Evolutionary conservation across 2,113 vertebrate genomes (phyloP), one percentile per base, ranked within the genome.

Genomic region (Otocyon megalotis): DNA sequence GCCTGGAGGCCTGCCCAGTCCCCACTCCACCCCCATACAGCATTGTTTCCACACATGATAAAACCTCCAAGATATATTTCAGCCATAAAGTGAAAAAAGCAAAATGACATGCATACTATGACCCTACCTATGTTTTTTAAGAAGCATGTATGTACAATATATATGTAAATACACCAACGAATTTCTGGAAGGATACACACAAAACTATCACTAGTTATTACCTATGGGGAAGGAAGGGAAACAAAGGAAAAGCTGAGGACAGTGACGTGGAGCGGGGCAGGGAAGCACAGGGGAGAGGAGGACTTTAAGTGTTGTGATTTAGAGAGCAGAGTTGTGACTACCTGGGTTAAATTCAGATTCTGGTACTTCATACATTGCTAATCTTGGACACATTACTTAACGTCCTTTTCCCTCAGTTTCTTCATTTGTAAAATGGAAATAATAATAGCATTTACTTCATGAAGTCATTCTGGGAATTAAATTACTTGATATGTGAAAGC

Each of bases 1-100:
- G 97, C 91, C 94, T 83, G 94, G 96, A 95, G 97, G 95, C 97
- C 93, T 96, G 89, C 58, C 65, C 32, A 69, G 67, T n/a, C 67
- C 67, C 67, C 67, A n/a, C 67, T n/a, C 67, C 16, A 69, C 32
- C 67, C 32, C 32, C 67, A n/a, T n/a, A 69, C n/a, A 69, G 67
- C 32, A 69, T n/a, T 69, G 67, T 69, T 69, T n/a, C n/a, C 67
- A n/a, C 30, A 63, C 26, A 63, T 24, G 32, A n/a, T 19, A 19
- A n/a, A n/a, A 67, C 65, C 67, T 69, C 67, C 67, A 69, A n/a
- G 3, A 69, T 81, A 69, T 56, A 76, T 53, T 67, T 89, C 69
- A 77, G 30, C 9, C 32, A 74, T 35, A 69, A 54, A 76, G 30
- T 82, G 63, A 71, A 93, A 72, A 94, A 83, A 87, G 26, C 8